phyloP scores from a whole-genome alignment of 2,888 invertebrate species.

The Lepidochitona cinerea region DNA sequence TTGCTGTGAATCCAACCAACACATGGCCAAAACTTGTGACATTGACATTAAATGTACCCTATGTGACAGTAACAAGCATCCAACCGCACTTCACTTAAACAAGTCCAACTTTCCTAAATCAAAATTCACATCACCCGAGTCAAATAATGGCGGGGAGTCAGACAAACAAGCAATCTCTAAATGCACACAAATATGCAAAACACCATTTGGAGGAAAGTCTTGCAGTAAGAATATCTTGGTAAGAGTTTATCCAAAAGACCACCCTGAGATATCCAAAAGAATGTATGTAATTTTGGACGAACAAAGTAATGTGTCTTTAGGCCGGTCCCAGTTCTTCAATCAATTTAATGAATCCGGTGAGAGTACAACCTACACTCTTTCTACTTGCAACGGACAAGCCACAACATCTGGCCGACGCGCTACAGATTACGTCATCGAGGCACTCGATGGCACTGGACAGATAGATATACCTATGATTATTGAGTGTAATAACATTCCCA shows the following conservation, averaged over 20 bases:
- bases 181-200: conserved; percentile 5
- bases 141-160: conserved; percentile 8
- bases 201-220: conserved; percentile 4
- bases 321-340: conserved; percentile 1
- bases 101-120: neutral
- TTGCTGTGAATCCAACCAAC: conserved; percentile 20
- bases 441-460: conserved; percentile 13
- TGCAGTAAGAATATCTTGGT: conserved; percentile 12
- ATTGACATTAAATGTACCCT: conserved; percentile 17
- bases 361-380: neutral
- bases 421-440: conserved; percentile 16
- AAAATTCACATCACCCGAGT: too few relatives aligned
- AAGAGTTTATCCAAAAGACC: too few relatives aligned
- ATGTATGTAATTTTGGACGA: conserved; percentile 10
- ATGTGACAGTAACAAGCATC: conserved; percentile 23
- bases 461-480: conserved; percentile 25
- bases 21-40: conserved; percentile 16
- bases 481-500: conserved; percentile 32
- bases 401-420: conserved; percentile 15
- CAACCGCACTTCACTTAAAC: conserved; percentile 18
- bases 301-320: conserved; percentile 16
- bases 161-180: neutral
- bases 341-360: neutral
- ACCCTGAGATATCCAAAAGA: too few relatives aligned
- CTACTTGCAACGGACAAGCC: neutral